Evolutionary conservation across 1,140 invertebrate species (phyloP).

Genomic region (Leptinotarsa texana): DNA sequence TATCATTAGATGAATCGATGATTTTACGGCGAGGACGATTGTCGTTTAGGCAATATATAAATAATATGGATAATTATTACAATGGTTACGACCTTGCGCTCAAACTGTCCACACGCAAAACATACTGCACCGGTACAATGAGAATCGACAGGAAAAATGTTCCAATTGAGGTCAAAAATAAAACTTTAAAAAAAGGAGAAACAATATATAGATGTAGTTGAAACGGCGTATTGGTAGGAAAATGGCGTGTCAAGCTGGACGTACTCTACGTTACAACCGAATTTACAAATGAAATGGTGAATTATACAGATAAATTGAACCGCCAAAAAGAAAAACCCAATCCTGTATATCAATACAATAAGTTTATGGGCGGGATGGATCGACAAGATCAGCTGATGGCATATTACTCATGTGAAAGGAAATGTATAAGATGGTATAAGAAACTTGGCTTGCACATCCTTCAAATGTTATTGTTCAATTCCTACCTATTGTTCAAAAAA

Average conservation of each 20-base stretch:
- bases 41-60: conserved; percentile 13
- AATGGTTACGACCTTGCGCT: conserved; percentile 23
- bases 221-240: conserved; percentile 17
- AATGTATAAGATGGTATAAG: conserved; percentile 29
- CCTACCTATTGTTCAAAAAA: conserved; percentile 24
- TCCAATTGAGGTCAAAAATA: not conserved
- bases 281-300: conserved; percentile 41
- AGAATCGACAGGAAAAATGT: conserved; percentile 8
- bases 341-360: conserved; percentile 38
- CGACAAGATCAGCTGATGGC: conserved; percentile 30
- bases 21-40: conserved; percentile 7
- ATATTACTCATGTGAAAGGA: conserved; percentile 29
- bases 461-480: conserved; percentile 26
- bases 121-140: conserved; percentile 11
- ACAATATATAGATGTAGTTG: not conserved
- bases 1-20: conserved; percentile 2
- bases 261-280: conserved; percentile 20
- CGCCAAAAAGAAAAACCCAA: conserved; percentile 25
- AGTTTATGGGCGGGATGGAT: conserved; percentile 34
- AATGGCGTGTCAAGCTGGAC: not conserved
- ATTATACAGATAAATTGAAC: conserved; percentile 41
- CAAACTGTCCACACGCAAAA: not conserved
- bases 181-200: conserved; percentile 1
- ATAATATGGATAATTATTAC: conserved; percentile 26
- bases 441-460: conserved; percentile 34